A percentile compares a stretch with the other conserved stretches of the same genome.
Evolutionary conservation across 2,888 invertebrate species (phyloP).

Genomic region (Adelognathus sp.): DNA sequence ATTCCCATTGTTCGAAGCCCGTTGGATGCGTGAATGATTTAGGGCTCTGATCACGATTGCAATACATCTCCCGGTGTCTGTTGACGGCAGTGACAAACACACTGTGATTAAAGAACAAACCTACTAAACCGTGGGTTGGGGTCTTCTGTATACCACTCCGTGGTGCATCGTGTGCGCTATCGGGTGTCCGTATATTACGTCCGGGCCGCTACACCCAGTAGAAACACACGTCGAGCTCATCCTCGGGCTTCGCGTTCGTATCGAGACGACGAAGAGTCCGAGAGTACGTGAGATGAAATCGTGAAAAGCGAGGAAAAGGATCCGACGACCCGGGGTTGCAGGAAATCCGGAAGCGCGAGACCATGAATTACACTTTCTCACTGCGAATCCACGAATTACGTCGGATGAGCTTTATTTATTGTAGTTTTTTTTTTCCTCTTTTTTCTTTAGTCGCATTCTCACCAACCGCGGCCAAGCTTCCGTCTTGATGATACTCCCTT

Average conservation of each 20-base stretch:
- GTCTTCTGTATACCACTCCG: neutral
- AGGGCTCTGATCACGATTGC: constrained; percentile 45
- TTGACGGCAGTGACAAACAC: constrained; percentile 49
- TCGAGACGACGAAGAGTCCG: constrained; percentile 48
- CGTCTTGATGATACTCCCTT: neutral
- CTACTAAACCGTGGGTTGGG: constrained; percentile 7
- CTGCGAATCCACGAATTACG: constrained; percentile 63
- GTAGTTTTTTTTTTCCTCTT: constrained; percentile 7
- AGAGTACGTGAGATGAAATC: constrained; percentile 56
- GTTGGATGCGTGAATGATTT: neutral
- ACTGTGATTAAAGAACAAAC: constrained; percentile 55
- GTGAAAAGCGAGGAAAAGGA: constrained; percentile 22
- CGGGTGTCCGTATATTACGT: constrained; percentile 2
- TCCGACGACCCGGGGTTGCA: constrained; percentile 1
- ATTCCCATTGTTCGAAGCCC: neutral
- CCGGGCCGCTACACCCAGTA: constrained; percentile 15
- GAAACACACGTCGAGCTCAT: constrained; percentile 38
- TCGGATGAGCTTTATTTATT: constrained; percentile 62
- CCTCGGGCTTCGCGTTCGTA: constrained; percentile 37
- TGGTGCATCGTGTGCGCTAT: constrained; percentile 28
- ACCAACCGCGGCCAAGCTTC: neutral
- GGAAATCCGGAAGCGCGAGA: constrained; percentile 54
- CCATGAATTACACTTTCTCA: constrained; percentile 62
- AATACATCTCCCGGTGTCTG: constrained; percentile 40
- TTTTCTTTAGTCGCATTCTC: constrained; percentile 15